These are phyloP conservation scores for Parelbella ahira DNA, from an alignment of 2,888 invertebrate genomes.

Conservation along the genomic window DNA sequence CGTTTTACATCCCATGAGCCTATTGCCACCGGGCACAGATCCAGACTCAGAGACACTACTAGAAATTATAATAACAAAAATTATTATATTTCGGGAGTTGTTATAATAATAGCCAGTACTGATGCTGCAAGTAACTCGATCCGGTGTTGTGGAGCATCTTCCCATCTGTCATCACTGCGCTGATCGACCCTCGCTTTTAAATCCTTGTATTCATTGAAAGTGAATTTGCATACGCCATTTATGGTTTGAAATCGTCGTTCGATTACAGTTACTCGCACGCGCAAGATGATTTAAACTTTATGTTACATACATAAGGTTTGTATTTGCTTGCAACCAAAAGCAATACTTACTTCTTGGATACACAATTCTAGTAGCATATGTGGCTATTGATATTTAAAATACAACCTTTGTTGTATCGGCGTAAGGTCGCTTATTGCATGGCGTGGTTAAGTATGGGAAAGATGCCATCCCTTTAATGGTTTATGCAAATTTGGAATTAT, in stretches of 20 bases:
- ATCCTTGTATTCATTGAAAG: conserved; percentile 39
- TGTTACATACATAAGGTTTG: conserved; percentile 16
- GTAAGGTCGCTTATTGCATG: conserved; percentile 23
- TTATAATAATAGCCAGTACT: too few relatives aligned
- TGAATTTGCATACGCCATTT: conserved; percentile 73
- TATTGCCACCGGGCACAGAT: too few relatives aligned
- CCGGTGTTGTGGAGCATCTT: conserved; percentile 52
- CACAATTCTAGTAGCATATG: conserved; percentile 38
- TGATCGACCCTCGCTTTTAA: conserved; percentile 55
- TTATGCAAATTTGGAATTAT: conserved; percentile 72
- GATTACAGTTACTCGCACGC: conserved; percentile 36
- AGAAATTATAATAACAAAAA: too few relatives aligned
- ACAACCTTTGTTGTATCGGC: too few relatives aligned
- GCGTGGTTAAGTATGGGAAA: conserved; percentile 40
- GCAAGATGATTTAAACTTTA: conserved; percentile 34
- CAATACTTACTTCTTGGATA: conserved; percentile 33
- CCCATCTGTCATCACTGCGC: conserved; percentile 74
- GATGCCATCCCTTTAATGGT: conserved; percentile 56
- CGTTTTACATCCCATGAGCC: too few relatives aligned
- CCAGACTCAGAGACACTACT: too few relatives aligned
- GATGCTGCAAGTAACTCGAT: conserved; percentile 53
- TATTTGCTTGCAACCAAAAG: conserved; percentile 1
- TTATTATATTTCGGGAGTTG: too few relatives aligned
- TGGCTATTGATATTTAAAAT: conserved; percentile 12
- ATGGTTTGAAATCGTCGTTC: conserved; percentile 61